Evolutionary conservation across 2,113 vertebrate genomes (phyloP).

Genomic region (Hymenochirus boettgeri): DNA sequence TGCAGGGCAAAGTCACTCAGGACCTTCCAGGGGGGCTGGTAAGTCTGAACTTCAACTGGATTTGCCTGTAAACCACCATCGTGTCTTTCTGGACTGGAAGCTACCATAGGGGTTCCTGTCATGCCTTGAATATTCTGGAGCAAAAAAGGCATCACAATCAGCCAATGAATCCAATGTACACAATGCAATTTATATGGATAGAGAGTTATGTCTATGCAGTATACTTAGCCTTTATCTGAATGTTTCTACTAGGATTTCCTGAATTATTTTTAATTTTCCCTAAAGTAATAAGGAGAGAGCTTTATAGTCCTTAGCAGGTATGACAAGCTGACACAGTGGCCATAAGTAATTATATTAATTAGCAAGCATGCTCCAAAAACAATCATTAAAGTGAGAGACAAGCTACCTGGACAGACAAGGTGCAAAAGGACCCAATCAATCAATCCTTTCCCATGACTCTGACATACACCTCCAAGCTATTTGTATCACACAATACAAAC

Average conservation of each 20-base stretch:
- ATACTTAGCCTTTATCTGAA: no score
- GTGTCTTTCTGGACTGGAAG: conserved; percentile 93
- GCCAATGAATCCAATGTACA: no score
- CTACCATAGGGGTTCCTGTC: conserved; percentile 98
- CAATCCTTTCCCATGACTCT: conserved; percentile 13
- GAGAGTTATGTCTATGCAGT: no score
- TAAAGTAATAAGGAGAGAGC: no score
- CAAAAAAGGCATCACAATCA: no score
- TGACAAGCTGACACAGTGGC: not conserved
- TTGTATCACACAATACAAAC: conserved; percentile 7
- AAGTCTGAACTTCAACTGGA: conserved; percentile 97
- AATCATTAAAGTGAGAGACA: not conserved
- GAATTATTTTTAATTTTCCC: no score
- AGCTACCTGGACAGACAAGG: not conserved
- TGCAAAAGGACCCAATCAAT: not conserved
- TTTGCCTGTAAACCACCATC: conserved; percentile 96
- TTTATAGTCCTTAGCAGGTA: no score
- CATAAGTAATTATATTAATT: conserved; percentile 1
- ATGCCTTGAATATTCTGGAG: conserved; percentile 98
- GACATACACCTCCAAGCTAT: conserved; percentile 20
- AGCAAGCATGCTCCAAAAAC: not conserved
- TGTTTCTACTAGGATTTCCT: no score
- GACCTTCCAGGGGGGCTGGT: conserved; percentile 98
- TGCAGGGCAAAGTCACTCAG: conserved; percentile 98
- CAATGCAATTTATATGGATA: no score